Conservation (phyloP, 1,140 invertebrate species). For the Psix sp. region DNA sequence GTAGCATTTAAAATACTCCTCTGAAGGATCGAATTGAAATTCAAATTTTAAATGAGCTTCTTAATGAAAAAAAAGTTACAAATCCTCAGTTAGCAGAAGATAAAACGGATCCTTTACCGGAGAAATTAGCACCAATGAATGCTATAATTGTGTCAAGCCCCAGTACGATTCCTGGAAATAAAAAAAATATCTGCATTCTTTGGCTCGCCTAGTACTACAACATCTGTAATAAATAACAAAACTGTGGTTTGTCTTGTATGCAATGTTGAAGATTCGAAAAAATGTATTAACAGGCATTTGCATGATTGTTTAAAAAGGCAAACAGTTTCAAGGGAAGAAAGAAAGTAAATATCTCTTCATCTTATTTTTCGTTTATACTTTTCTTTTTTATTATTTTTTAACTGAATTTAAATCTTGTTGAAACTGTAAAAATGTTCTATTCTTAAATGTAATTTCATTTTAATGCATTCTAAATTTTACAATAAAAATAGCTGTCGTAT, state of each 20-base stretch:
- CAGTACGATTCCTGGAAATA: constrained; percentile 58
- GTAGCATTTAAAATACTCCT: neutral
- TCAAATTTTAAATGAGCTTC: neutral
- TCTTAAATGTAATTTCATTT: too few relatives aligned
- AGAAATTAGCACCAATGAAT: constrained; percentile 1
- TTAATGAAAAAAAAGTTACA: neutral
- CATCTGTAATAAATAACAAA: constrained; percentile 27
- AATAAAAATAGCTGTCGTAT: too few relatives aligned
- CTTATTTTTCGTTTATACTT: constrained; percentile 4
- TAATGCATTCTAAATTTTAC: too few relatives aligned
- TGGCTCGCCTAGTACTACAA: constrained; percentile 62
- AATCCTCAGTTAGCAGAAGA: too few relatives aligned
- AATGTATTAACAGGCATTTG: constrained; percentile 78
- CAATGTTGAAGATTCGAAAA: constrained; percentile 71
- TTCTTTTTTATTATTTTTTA: neutral
- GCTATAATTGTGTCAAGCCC: constrained; percentile 55
- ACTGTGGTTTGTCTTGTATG: constrained; percentile 79
- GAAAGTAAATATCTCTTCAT: constrained; percentile 24
- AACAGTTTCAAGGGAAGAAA: neutral
- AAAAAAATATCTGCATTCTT: constrained; percentile 63
- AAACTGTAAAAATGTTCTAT: too few relatives aligned
- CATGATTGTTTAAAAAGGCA: constrained; percentile 77
- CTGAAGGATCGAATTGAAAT: neutral
- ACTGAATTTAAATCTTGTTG: neutral
- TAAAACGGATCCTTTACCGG: too few relatives aligned